Conservation (phyloP, 37 sponge, comb jelly and placozoan species). For the Haliclona indistincta region DNA sequence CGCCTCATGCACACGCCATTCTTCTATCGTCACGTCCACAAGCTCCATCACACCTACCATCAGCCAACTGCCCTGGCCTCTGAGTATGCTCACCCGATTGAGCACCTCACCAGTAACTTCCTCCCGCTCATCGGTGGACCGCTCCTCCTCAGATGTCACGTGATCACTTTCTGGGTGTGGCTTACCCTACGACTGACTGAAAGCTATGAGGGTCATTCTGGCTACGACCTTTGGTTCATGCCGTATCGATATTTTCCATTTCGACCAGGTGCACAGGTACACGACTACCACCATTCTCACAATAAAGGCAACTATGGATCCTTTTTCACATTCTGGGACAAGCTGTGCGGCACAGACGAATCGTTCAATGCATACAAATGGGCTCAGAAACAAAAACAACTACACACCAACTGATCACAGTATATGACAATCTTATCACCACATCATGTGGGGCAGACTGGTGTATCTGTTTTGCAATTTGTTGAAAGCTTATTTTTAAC, state of each 20-base stretch:
- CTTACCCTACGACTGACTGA: slow-evolving; percentile 31
- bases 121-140: slow-evolving; percentile 55
- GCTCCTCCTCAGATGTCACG: slow-evolving; percentile 40
- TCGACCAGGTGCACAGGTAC: slow-evolving; percentile 66
- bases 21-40: slow-evolving; percentile 72
- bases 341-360: slow-evolving; percentile 68
- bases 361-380: slow-evolving; percentile 27
- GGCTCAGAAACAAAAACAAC: too few relatives aligned
- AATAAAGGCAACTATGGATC: slow-evolving; percentile 74
- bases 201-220: slow-evolving; percentile 58
- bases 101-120: slow-evolving; percentile 19
- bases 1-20: slow-evolving; percentile 56
- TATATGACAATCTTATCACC: too few relatives aligned
- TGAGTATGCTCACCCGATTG: slow-evolving; percentile 64
- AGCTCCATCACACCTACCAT: slow-evolving; percentile 63
- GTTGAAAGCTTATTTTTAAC: too few relatives aligned
- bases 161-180: slow-evolving; percentile 57
- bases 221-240: slow-evolving; percentile 68
- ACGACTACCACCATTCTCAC: slow-evolving; percentile 77
- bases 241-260: slow-evolving; percentile 82
- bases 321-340: slow-evolving; percentile 71
- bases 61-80: slow-evolving; percentile 29
- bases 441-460: too few relatives aligned
- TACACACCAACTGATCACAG: too few relatives aligned
- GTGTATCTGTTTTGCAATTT: too few relatives aligned